Evolutionary conservation across 2,888 invertebrate species (phyloP), one percentile per base, ranked within the genome.

Genomic region (Acronicta aceris): DNA sequence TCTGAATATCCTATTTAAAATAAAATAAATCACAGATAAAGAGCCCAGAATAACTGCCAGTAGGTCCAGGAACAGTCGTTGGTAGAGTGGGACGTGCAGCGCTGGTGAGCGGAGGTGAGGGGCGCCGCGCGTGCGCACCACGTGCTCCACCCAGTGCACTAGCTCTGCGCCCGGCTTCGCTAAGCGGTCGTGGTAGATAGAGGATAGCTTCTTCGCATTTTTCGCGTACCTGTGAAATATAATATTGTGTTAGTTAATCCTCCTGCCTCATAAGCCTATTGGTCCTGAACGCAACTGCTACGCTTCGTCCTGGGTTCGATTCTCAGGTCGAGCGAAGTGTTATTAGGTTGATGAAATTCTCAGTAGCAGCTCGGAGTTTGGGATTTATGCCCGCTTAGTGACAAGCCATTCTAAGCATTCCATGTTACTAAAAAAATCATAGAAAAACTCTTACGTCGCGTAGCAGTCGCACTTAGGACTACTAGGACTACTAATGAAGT

Each of bases 81-180:
- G 84, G 63, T 87, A 88, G 38, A 81, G 71, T 0, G 85, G 81
- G 3, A 85, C 40, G 16, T 56, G 46, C 0, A 81, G 63, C 0
- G 88, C 87, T 1, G 85, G 85, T 0, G 88, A 88, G 36, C 86
- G 81, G 3, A 95, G 79, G 78, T 96, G 90, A 5, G 89, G 90
- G 1, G 95, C 95, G 0, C 96, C 96, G 13, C 91, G 86, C 0
- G 96, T 95, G 58, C 92, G 88, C 0, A 95, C 94, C 0, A 96
- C 95, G 83, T 96, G 96, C 81, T 96, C 96, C 25, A 96, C 95
- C 96, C 96, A 97, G 89, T 96, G 96, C n/a, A 95, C 89, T 27
- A 96, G 94, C 16, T 95, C 95, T 15, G 95, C 95, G 49, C 96
- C 85, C 0, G 96, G 95, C 8, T 94, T 86, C 59, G 95, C 82